Evolutionary conservation across 2,113 vertebrate genomes (phyloP).

Genomic region (Pedetes capensis): DNA sequence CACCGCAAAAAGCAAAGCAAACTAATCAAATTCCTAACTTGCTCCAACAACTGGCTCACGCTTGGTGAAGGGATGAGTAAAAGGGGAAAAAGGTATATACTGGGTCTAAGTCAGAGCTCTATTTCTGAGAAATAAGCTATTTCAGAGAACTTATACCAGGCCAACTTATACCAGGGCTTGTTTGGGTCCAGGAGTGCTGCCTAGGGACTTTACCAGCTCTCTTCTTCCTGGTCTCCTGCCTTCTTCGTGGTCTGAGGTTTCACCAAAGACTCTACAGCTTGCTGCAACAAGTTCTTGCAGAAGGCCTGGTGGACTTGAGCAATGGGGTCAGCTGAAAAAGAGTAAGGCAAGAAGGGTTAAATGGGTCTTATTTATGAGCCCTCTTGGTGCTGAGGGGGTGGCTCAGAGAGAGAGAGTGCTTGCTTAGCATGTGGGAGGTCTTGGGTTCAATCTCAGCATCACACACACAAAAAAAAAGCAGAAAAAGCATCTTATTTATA

Average conservation of each 20-base stretch:
- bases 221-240: constrained; percentile 79
- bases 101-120: not conserved
- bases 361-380: not conserved
- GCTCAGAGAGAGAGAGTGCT: not conserved
- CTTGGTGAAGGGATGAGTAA: not conserved
- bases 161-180: not conserved
- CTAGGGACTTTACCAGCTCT: constrained; percentile 79
- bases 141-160: not conserved
- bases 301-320: constrained; percentile 96
- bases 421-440: not conserved
- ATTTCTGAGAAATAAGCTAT: not conserved
- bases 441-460: not conserved
- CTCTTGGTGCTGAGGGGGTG: no score
- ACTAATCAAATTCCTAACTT: not conserved
- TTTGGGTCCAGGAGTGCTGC: not conserved
- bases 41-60: not conserved
- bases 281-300: constrained; percentile 94
- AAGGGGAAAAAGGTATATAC: not conserved
- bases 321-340: constrained; percentile 90
- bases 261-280: constrained; percentile 92
- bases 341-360: not conserved
- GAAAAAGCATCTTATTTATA: no score
- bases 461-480: not conserved
- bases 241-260: constrained; percentile 88
- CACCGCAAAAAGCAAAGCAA: not conserved